Evolutionary conservation across 2,888 invertebrate species (phyloP), one percentile per base, ranked within the genome.

Genomic region (Machimus atricapillus): DNA sequence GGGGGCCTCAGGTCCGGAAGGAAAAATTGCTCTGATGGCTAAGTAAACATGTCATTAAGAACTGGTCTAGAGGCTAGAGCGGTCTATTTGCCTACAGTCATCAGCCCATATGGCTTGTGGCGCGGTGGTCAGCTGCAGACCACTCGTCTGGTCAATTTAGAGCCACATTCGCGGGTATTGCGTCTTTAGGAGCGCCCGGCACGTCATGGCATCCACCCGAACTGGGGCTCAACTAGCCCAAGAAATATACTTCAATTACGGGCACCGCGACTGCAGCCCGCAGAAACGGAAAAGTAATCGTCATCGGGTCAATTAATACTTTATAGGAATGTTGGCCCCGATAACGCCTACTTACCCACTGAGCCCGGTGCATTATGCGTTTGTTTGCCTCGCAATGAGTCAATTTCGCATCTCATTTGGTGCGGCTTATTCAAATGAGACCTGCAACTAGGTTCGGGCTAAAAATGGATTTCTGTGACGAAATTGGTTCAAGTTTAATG

Each of bases 31-130:
- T 66, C 73, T 81, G 87, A 87, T 87, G 86, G 74, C 87, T 86
- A 79, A 85, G 85, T 86, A 87, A 87, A 87, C 85, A 87, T 86
- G 81, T 86, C 85, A 87, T 87, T 87, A 87, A 87, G 85, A 87
- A 81, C 56, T 81, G 31, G 81, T 81, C 81, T 56, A 81, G 34
- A 66, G 56, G 34, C 81, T 56, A 56, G 34, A 66, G 12, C 31
- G 19, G 3, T 56, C 31, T 83, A 83, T 83, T 83, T 83, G 83
- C 40, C 66, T 73, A 83, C 83, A 83, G 83, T 83, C 58, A 83
- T 83, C 83, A 83, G 83, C 83, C 66, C 83, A 83, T 83, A 83
- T 83, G 83, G 83, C 83, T 66, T 83, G 43, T 8, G 19, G 52
- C 19, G 27, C 66, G 66, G 58, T 19, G 58, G 81, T 56, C 31